Percentiles rank a stretch among this genome's conserved stretches.
These are phyloP conservation scores for Carabus problematicus DNA, from an alignment of 2,888 invertebrate genomes.

Conservation along the genomic window DNA sequence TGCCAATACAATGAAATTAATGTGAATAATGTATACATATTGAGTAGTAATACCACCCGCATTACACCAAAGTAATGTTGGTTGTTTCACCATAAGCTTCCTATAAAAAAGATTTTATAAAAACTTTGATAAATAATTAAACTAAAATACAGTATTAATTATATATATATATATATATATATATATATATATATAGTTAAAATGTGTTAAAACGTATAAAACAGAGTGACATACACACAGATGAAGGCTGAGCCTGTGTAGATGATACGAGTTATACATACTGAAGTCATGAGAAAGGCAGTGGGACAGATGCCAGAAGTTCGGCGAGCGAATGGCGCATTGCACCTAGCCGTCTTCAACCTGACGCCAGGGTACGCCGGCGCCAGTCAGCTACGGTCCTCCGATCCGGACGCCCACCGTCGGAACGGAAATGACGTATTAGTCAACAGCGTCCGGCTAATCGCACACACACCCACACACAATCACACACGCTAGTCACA, in stretches of 20 bases:
- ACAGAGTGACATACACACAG: too few relatives aligned
- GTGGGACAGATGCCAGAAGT: conserved; percentile 11
- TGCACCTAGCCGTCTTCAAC: conserved; percentile 2
- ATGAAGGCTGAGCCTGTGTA: too few relatives aligned
- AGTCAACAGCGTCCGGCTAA: neutral
- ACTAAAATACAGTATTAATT: too few relatives aligned
- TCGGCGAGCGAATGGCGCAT: conserved; percentile 11
- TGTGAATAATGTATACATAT: too few relatives aligned
- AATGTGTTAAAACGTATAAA: too few relatives aligned
- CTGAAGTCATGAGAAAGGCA: conserved; percentile 18
- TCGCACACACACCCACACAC: neutral
- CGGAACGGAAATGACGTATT: too few relatives aligned
- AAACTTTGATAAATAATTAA: neutral
- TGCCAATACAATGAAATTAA: too few relatives aligned
- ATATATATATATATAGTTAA: neutral
- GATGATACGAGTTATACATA: neutral
- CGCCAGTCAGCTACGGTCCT: neutral
- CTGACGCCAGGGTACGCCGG: neutral
- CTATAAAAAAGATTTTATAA: too few relatives aligned
- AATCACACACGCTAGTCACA: neutral
- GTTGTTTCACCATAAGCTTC: too few relatives aligned
- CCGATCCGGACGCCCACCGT: neutral
- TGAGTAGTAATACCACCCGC: too few relatives aligned
- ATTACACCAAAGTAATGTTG: too few relatives aligned
- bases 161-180: neutral